Base-by-base conservation (phyloP, 1,140 invertebrate species). In the Pomacea maculata region DNA sequence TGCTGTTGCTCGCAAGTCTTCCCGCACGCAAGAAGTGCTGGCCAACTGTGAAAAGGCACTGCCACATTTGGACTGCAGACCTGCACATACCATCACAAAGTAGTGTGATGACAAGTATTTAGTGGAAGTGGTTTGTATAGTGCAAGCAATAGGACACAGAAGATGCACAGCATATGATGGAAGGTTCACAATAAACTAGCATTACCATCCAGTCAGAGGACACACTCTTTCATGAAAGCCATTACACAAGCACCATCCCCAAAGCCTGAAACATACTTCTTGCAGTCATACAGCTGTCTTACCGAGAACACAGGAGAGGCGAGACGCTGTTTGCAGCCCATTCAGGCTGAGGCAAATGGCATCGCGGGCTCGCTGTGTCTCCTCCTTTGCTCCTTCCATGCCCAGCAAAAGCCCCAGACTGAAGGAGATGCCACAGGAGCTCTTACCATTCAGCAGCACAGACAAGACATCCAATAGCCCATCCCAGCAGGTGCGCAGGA, bases 401-500 rank as follows among this genome's bases (percentile, higher is more conserved):
- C 91, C 91, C 29, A 93, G 84, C 75, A 93, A 85, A 52, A 92
- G 85, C 5, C 89, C 89, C 77, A 93, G 82, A 76, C 89, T 92
- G 81, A 70, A 78, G 72, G 88, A 92, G 57, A 92, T 89, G 12
- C 89, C 91, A 86, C 90, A 94, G 85, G 88, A 93, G 90, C 93
- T 89, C 90, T 93, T 88, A 86, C 93, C 87, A 84, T 93, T 93
- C 72, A 97, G 90, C 0, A 96, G 94, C 0, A 94, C 94, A 25
- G 96, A 95, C 7, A 98, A 92, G 19, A 98, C 95, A n/a, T 95
- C 94, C 70, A 98, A 94, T 92, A 98, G 95, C 0, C 95, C 96
- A 72, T 96, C 95, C 97, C 97, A 98, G 87, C 96, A 97, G 85
- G 95, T 96, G 8, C 96, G 97, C 54, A 98, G 89, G n/a, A 98